Base-by-base conservation (phyloP, 64 coral and sea anemone genomes). In the Platygyra sinensis region DNA sequence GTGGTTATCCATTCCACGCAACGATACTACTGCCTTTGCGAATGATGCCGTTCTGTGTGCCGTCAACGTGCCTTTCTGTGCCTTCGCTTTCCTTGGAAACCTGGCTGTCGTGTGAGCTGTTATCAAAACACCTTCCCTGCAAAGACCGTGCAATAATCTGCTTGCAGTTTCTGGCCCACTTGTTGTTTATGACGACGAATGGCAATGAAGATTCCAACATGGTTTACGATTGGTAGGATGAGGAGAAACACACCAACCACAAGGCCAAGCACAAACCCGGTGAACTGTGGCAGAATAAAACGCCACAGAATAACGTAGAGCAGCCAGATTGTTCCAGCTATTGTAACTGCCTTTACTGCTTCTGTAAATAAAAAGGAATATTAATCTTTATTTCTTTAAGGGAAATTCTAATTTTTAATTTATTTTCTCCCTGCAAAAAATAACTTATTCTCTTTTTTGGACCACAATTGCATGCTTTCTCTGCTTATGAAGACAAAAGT, bases 41-140 rank as follows among this genome's bases (percentile, higher is more conserved):
- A 24, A 61, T 67, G 60, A 83, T 16, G 29, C 39, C 0, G 10
- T 83, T 25, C 10, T 83, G 60, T 46, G 61, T 20, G 16, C 17
- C 62, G 31, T 42, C 31, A 83, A 31, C 80, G 60, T 63, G 20
- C 61, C 80, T 22, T 83, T 17, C 60, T 36, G 25, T 61, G 39
- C 67, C 60, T 83, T 83, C 46, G 80, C 54, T 16, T 42, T 83
- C 33, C 80, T 83, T 65, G 60, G 55, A 62, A 83, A 83, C 32
- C 61, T 83, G 60, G 60, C 80, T 24, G 10, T 83, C 28, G 49
- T 83, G n/a, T 63, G 11, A 24, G 80, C 80, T 20, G 18, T 83
- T 42, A 42, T 64, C 31, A 83, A 83, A 20, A 83, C 30, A 22
- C 61, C 80, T 24, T 39, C 80, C 12, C 33, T 83, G 19, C 80